Evolutionary conservation across 2,888 invertebrate species (phyloP).

Genomic region (Drosophila merina): DNA sequence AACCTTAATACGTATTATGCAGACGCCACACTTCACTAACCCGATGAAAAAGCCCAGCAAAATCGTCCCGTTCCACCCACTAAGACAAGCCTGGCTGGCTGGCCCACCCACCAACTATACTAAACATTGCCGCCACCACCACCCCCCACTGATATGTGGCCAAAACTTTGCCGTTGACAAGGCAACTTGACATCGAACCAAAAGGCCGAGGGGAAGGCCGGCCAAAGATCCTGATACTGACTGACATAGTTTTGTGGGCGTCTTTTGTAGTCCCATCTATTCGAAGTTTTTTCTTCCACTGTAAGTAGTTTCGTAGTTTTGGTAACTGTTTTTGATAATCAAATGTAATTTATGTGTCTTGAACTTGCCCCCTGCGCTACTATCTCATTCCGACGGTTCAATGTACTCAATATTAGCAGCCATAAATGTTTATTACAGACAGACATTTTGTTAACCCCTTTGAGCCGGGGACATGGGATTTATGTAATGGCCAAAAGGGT

Average conservation of each 20-base stretch:
- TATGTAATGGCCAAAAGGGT: constrained; percentile 17
- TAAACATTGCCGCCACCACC: constrained; percentile 9
- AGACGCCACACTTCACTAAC: constrained; percentile 37
- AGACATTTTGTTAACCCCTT: constrained; percentile 42
- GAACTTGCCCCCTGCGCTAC: constrained; percentile 44
- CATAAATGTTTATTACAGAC: constrained; percentile 42
- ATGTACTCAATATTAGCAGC: constrained; percentile 40
- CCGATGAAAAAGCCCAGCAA: constrained; percentile 27
- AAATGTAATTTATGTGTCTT: constrained; percentile 61
- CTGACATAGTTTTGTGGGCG: constrained; percentile 54
- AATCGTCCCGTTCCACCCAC: constrained; percentile 4
- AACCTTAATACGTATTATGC: constrained; percentile 67
- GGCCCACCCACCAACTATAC: not conserved
- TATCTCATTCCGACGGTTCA: constrained; percentile 27
- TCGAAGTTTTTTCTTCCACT: constrained; percentile 39
- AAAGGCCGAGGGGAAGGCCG: not conserved
- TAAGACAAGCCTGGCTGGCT: not conserved
- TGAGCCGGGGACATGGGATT: constrained; percentile 28
- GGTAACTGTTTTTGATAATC: constrained; percentile 67
- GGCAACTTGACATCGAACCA: constrained; percentile 39
- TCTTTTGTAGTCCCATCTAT: constrained; percentile 58
- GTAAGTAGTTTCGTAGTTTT: constrained; percentile 64
- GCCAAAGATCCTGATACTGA: constrained; percentile 20
- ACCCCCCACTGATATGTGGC: constrained; percentile 26
- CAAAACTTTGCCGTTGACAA: constrained; percentile 59